Evolutionary conservation across 2,797 vertebrate species (phyloP).

Genomic region (Molossus alvarezi): DNA sequence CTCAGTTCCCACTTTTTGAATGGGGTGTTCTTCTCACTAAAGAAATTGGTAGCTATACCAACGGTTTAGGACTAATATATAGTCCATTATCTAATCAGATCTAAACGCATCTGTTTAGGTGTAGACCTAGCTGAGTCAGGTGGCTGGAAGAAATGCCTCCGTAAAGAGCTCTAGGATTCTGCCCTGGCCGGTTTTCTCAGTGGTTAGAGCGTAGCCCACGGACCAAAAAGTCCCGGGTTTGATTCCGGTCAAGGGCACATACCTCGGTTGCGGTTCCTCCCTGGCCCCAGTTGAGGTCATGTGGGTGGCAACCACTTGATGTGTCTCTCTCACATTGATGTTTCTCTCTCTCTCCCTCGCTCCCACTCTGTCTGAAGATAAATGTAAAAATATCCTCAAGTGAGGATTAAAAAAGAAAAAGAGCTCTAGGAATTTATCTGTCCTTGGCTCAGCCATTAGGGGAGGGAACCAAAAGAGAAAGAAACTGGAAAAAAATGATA

Average conservation of each 20-base stretch:
- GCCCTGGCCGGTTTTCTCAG: too few species aligned
- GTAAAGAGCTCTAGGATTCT: not conserved
- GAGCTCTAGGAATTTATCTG: not conserved
- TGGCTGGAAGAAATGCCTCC: not conserved
- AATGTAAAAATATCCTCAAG: too few species aligned
- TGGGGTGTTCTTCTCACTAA: not conserved
- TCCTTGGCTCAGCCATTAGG: not conserved
- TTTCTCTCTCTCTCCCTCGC: too few species aligned
- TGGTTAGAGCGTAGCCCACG: too few species aligned
- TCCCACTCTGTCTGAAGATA: too few species aligned
- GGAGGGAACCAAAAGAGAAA: not conserved
- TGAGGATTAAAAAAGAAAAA: too few species aligned
- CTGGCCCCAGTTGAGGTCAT: too few species aligned
- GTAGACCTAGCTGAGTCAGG: not conserved
- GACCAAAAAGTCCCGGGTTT: too few species aligned
- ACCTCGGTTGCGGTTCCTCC: too few species aligned
- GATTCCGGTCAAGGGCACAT: too few species aligned
- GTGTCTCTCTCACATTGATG: too few species aligned
- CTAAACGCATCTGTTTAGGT: not conserved
- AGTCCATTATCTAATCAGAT: not conserved
- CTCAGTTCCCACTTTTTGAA: not conserved
- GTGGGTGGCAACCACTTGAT: too few species aligned
- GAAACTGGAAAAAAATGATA: not conserved
- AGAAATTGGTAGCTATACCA: not conserved
- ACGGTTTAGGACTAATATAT: not conserved